Percentiles rank a stretch among this genome's conserved stretches.
phyloP scores from a whole-genome alignment of 2,113 vertebrate species.

The Podilymbus podiceps region DNA sequence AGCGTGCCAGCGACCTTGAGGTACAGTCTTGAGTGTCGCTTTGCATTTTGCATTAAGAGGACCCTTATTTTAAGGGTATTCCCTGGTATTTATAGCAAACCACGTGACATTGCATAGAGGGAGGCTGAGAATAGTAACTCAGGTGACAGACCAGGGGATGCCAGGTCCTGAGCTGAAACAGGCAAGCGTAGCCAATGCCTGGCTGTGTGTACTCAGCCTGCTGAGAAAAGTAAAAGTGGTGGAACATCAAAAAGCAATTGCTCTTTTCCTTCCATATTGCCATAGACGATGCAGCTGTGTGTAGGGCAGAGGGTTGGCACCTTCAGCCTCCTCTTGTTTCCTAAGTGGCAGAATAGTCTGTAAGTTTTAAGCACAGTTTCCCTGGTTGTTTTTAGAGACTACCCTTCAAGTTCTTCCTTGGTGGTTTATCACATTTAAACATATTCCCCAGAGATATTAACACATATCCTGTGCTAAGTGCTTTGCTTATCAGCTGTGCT shows the following conservation, averaged over 20 bases:
- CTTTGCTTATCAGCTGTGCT: slow-evolving; percentile 29
- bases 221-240: not conserved
- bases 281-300: fast-evolving
- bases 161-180: not conserved
- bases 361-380: not conserved
- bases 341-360: not conserved
- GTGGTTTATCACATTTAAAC: slow-evolving; percentile 36
- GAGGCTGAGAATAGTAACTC: not conserved
- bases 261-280: not conserved
- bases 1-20: not conserved
- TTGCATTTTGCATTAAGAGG: not conserved
- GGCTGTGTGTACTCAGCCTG: not conserved
- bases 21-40: not conserved
- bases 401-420: not conserved
- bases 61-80: not conserved
- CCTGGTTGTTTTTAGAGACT: not conserved
- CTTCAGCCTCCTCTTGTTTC: not conserved
- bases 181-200: not conserved
- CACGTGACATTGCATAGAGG: not conserved
- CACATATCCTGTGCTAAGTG: slow-evolving; percentile 2
- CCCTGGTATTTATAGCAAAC: slow-evolving; percentile 7
- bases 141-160: not conserved
- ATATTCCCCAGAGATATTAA: not conserved
- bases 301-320: not conserved
- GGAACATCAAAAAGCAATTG: not conserved